phyloP scores from a whole-genome alignment of 2,888 invertebrate species.

The Elmis aenea region DNA sequence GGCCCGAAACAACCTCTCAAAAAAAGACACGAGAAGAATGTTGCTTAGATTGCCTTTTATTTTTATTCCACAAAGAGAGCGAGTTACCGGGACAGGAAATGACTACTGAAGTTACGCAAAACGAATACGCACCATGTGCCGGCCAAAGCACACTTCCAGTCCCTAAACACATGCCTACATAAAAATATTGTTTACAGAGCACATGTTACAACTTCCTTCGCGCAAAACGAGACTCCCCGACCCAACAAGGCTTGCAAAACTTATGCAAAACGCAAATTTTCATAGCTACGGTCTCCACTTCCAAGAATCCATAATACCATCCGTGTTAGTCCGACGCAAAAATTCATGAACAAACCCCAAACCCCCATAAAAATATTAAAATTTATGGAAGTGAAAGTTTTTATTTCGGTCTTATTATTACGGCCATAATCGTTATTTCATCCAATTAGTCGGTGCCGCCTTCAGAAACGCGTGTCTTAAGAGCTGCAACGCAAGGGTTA shows the following conservation, averaged over 20 bases:
- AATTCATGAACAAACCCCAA: too few relatives aligned
- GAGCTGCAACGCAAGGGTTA: too few relatives aligned
- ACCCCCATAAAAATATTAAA: slow-evolving; percentile 11
- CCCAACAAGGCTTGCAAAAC: not conserved
- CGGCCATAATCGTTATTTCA: not conserved
- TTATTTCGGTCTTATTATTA: slow-evolving; percentile 4
- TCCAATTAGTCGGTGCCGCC: not conserved
- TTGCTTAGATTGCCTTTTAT: slow-evolving; percentile 27
- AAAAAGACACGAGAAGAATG: slow-evolving; percentile 19
- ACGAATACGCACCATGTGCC: too few relatives aligned
- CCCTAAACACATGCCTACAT: too few relatives aligned
- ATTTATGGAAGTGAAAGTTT: slow-evolving; percentile 12
- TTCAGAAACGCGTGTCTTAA: too few relatives aligned
- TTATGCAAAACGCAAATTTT: too few relatives aligned
- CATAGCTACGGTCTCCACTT: too few relatives aligned
- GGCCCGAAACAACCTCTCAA: slow-evolving; percentile 44
- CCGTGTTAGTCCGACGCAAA: too few relatives aligned
- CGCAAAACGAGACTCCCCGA: not conserved
- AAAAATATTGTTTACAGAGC: too few relatives aligned
- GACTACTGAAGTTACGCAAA: slow-evolving; percentile 10
- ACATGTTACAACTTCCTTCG: too few relatives aligned
- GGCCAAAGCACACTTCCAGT: too few relatives aligned
- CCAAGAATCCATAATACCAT: too few relatives aligned
- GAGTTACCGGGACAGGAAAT: slow-evolving; percentile 30
- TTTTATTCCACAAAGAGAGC: slow-evolving; percentile 27